These are phyloP conservation scores for Bombus cullumanus DNA, from an alignment of 1,140 invertebrate species.

Conservation along the genomic window DNA sequence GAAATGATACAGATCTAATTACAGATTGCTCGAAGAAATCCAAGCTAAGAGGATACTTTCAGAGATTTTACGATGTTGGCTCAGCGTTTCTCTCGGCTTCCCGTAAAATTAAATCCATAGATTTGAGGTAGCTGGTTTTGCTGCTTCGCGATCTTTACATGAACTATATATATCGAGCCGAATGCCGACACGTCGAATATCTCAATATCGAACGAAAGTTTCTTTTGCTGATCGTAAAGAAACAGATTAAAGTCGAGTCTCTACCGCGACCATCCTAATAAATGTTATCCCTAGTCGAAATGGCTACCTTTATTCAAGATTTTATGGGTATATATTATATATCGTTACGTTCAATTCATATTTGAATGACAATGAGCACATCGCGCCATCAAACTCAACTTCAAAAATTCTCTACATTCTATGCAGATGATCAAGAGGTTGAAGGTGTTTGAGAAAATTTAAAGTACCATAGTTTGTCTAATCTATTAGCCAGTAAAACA, in stretches of 20 bases:
- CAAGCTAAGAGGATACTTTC: background rate
- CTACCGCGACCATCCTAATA: background rate
- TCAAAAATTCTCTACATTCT: background rate
- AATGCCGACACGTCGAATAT: background rate
- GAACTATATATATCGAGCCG: background rate
- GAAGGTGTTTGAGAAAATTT: background rate
- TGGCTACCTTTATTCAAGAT: background rate
- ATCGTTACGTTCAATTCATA: background rate
- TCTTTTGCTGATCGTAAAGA: background rate
- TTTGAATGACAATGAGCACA: background rate
- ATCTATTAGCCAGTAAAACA: background rate
- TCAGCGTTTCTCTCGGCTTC: slow-evolving; percentile 24
- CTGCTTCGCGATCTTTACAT: background rate
- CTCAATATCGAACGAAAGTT: background rate
- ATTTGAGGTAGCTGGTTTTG: no score
- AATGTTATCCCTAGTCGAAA: background rate
- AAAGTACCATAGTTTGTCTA: background rate
- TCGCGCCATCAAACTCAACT: background rate
- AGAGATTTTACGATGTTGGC: slow-evolving; percentile 22
- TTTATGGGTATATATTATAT: background rate
- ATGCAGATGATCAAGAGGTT: background rate
- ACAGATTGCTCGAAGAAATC: slow-evolving; percentile 39
- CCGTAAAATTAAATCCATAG: slow-evolving; percentile 31
- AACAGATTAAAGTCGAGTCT: background rate
- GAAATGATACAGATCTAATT: slow-evolving; percentile 47